A percentile compares a stretch with the other conserved stretches of the same genome.
These are phyloP conservation scores for Myathropa florea DNA, from an alignment of 2,888 invertebrate genomes.

Conservation along the genomic window DNA sequence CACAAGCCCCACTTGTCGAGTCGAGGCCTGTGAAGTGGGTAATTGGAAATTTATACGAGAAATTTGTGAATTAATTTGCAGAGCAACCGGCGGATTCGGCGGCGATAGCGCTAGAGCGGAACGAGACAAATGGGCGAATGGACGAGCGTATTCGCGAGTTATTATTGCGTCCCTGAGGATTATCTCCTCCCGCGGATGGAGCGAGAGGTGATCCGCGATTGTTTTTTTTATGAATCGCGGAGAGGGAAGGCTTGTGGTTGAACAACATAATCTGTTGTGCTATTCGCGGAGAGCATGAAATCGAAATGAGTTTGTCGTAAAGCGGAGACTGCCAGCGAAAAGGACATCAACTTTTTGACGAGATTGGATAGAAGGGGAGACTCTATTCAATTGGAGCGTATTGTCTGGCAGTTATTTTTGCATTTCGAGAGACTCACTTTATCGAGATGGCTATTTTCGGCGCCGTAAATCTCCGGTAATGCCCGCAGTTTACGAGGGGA, in stretches of 20 bases:
- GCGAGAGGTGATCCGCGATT: not conserved
- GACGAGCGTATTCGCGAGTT: not conserved
- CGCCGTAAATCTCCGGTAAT: not conserved
- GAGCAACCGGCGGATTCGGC: not conserved
- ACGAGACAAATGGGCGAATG: not conserved
- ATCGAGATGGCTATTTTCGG: not conserved
- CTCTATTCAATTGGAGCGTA: not conserved
- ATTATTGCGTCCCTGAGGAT: not conserved
- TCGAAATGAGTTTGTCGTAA: not conserved
- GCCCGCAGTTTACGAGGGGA: not conserved
- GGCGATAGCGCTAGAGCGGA: not conserved
- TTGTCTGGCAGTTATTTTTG: not conserved
- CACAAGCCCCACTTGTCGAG: not conserved
- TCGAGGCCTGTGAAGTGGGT: constrained; percentile 13
- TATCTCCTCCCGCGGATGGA: not conserved
- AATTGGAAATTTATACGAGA: constrained; percentile 46
- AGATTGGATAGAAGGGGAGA: not conserved
- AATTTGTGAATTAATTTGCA: constrained; percentile 41
- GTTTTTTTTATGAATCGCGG: not conserved
- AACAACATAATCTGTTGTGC: constrained; percentile 14
- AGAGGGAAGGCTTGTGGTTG: not conserved
- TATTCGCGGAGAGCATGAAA: not conserved
- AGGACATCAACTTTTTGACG: not conserved
- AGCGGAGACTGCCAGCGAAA: not conserved
- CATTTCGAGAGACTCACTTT: no score